Conservation (phyloP, 2,888 invertebrate species). For the Lordiphosa andalusiaca region DNA sequence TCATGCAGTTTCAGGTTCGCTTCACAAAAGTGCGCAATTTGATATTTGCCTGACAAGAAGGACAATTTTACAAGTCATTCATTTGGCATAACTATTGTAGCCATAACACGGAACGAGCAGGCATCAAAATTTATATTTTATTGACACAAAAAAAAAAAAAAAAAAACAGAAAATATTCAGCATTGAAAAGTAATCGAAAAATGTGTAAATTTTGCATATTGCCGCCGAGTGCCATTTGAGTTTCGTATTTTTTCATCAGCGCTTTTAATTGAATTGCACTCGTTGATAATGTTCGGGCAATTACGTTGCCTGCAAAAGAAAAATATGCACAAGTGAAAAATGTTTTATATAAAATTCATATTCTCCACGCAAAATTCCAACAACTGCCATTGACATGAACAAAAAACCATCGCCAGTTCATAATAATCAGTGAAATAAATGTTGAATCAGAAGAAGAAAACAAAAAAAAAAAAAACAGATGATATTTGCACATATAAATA, state of each 20-base stretch:
- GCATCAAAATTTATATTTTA: slow-evolving; percentile 27
- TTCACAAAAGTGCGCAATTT: slow-evolving; percentile 29
- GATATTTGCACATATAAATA: slow-evolving; percentile 20
- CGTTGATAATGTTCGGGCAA: slow-evolving; percentile 43
- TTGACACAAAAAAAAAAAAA: slow-evolving; percentile 8
- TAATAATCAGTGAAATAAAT: slow-evolving; percentile 16
- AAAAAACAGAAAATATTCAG: slow-evolving; percentile 5
- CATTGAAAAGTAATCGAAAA: slow-evolving; percentile 28
- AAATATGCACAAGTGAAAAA: slow-evolving; percentile 1
- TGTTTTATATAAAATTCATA: not conserved
- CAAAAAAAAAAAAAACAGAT: slow-evolving; percentile 21
- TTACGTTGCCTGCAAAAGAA: slow-evolving; percentile 34
- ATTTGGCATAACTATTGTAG: slow-evolving; percentile 38
- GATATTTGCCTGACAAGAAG: slow-evolving; percentile 47
- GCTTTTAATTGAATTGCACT: slow-evolving; percentile 51
- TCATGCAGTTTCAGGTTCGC: slow-evolving; percentile 34
- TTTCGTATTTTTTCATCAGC: slow-evolving; percentile 31
- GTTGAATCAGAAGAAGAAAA: slow-evolving; percentile 4
- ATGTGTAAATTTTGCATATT: slow-evolving; percentile 20
- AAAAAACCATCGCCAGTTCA: not conserved
- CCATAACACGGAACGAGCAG: slow-evolving; percentile 27
- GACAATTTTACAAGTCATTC: slow-evolving; percentile 63
- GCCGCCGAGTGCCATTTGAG: slow-evolving; percentile 32
- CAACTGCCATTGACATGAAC: slow-evolving; percentile 29
- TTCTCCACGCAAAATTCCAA: slow-evolving; percentile 17